Conservation (phyloP, 1,140 invertebrate genomes). For the Rhyzopertha dominica region DNA sequence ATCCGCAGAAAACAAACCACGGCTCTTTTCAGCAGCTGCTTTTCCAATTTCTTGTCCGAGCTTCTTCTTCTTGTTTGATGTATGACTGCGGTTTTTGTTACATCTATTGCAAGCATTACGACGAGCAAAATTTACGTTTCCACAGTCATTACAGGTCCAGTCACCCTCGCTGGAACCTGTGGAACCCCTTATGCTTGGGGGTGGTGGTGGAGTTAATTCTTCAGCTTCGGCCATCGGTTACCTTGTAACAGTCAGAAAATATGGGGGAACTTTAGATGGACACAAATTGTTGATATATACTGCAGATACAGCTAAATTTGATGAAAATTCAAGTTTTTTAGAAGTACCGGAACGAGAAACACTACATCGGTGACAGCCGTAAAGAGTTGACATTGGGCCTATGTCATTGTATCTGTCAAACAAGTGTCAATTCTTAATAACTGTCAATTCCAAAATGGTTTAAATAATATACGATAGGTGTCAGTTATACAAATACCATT, state of each 20-base stretch:
- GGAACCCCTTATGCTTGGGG: slow-evolving; percentile 25
- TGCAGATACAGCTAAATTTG: too few relatives aligned
- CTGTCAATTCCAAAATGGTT: too few relatives aligned
- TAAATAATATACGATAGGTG: too few relatives aligned
- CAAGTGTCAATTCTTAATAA: too few relatives aligned
- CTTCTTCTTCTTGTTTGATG: slow-evolving; percentile 74
- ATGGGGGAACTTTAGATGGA: too few relatives aligned
- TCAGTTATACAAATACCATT: too few relatives aligned
- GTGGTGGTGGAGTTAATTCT: slow-evolving; percentile 31
- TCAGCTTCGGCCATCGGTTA: slow-evolving; percentile 21
- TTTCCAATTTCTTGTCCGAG: slow-evolving; percentile 97
- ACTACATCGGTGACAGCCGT: too few relatives aligned
- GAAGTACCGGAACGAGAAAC: too few relatives aligned
- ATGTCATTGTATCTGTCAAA: too few relatives aligned
- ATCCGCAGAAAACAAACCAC: slow-evolving; percentile 96
- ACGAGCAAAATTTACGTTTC: slow-evolving; percentile 92
- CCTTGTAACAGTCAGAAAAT: neutral
- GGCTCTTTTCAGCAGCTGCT: slow-evolving; percentile 94
- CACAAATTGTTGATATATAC: too few relatives aligned
- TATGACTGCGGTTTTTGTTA: slow-evolving; percentile 57
- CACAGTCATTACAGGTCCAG: slow-evolving; percentile 65
- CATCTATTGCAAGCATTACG: slow-evolving; percentile 88
- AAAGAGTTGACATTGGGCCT: too few relatives aligned
- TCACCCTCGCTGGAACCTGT: slow-evolving; percentile 46
- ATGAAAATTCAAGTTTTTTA: too few relatives aligned